phyloP scores from a whole-genome alignment of 2,888 invertebrate genomes.

The Lypha dubia region DNA sequence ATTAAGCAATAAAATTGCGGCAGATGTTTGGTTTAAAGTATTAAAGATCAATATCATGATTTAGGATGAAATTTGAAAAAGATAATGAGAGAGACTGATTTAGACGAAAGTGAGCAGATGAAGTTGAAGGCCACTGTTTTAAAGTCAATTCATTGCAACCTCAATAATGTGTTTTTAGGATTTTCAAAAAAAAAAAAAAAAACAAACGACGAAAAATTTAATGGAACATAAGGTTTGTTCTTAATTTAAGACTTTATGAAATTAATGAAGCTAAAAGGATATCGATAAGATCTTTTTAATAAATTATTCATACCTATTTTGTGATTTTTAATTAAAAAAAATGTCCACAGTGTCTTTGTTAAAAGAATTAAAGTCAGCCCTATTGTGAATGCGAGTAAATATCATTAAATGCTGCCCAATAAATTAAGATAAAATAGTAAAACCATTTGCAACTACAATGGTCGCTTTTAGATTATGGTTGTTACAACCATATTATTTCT shows the following conservation, averaged over 20 bases:
- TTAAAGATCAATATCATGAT: slow-evolving; percentile 39
- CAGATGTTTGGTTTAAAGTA: slow-evolving; percentile 46
- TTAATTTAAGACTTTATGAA: neutral
- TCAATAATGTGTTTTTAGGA: neutral
- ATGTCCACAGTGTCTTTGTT: too few species aligned
- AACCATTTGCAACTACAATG: too few species aligned
- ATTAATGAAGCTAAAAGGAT: too few species aligned
- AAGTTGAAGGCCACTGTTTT: neutral
- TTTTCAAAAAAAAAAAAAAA: neutral
- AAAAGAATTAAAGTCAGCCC: too few species aligned
- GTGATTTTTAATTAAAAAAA: too few species aligned
- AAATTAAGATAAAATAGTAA: too few species aligned
- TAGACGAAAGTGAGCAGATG: neutral
- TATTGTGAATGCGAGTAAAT: too few species aligned
- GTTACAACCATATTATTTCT: too few species aligned
- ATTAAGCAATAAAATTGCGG: slow-evolving; percentile 56
- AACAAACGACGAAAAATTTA: neutral
- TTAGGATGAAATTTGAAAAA: slow-evolving; percentile 7
- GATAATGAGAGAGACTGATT: neutral
- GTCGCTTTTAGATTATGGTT: too few species aligned
- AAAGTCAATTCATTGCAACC: neutral
- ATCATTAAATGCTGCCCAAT: too few species aligned
- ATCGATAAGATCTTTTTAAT: too few species aligned
- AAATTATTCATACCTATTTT: too few species aligned
- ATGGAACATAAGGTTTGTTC: neutral